Conservation (phyloP, 2,113 vertebrate genomes). For the Castor canadensis region DNA sequence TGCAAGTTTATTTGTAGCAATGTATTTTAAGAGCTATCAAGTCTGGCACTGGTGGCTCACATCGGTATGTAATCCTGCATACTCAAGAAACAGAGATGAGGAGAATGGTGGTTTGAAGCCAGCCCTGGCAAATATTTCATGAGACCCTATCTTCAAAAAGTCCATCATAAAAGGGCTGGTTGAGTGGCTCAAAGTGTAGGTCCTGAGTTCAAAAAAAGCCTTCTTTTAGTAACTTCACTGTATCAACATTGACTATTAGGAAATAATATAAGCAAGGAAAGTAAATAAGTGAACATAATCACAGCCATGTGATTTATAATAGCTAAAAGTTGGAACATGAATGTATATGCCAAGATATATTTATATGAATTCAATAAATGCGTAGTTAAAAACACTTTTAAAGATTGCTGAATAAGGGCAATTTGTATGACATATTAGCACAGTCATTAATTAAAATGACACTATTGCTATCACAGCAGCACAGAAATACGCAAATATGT, state of each 20-base stretch:
- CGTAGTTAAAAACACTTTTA: neutral
- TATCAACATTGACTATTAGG: neutral
- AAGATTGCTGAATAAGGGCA: neutral
- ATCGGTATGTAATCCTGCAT: too few relatives aligned
- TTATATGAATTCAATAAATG: neutral
- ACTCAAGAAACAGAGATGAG: too few relatives aligned
- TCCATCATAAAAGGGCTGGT: too few relatives aligned
- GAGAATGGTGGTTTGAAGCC: too few relatives aligned
- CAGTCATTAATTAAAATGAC: neutral
- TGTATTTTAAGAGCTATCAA: neutral
- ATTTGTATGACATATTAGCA: neutral
- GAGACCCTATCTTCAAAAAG: too few relatives aligned
- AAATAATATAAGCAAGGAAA: neutral
- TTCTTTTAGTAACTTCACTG: neutral
- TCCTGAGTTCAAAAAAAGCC: too few relatives aligned
- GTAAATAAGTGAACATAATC: neutral
- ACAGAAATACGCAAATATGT: neutral
- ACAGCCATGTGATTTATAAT: neutral
- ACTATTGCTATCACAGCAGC: neutral
- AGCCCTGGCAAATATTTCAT: too few relatives aligned
- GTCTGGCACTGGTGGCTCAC: too few relatives aligned
- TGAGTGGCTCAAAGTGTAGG: too few relatives aligned
- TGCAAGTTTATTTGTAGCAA: neutral
- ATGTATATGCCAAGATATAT: neutral
- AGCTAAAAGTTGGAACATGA: neutral